Conservation (phyloP, 2,113 vertebrate species). For the Tringa solitaria region DNA sequence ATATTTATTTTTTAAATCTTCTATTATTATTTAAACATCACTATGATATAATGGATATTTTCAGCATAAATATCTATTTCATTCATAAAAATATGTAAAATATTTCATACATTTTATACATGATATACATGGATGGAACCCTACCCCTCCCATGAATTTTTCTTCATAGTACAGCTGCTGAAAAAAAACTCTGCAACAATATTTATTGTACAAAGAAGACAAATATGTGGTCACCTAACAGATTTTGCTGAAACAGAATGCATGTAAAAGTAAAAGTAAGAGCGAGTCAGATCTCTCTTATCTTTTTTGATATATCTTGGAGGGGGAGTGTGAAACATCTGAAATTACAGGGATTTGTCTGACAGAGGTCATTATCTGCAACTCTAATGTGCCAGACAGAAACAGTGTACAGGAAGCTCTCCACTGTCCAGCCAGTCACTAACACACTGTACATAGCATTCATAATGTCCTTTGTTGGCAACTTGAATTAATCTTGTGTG, state of each 20-base stretch:
- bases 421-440: background rate
- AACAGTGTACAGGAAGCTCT: background rate
- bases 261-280: background rate
- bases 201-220: background rate
- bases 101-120: background rate
- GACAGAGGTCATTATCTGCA: background rate
- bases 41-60: background rate
- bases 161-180: background rate
- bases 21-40: background rate
- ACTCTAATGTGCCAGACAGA: constrained; percentile 1
- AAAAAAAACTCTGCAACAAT: background rate
- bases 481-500: background rate
- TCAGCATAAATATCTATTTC: background rate
- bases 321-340: background rate
- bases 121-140: background rate
- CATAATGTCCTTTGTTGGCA: background rate
- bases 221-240: background rate
- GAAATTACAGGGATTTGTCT: background rate
- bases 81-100: background rate
- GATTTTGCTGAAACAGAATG: background rate
- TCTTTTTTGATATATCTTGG: background rate
- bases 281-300: background rate
- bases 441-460: background rate
- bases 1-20: background rate
- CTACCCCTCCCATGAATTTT: background rate